Evolutionary conservation across 37 sponge, comb jelly and placozoan genomes (phyloP).

Genomic region (Eunapius fragilis): DNA sequence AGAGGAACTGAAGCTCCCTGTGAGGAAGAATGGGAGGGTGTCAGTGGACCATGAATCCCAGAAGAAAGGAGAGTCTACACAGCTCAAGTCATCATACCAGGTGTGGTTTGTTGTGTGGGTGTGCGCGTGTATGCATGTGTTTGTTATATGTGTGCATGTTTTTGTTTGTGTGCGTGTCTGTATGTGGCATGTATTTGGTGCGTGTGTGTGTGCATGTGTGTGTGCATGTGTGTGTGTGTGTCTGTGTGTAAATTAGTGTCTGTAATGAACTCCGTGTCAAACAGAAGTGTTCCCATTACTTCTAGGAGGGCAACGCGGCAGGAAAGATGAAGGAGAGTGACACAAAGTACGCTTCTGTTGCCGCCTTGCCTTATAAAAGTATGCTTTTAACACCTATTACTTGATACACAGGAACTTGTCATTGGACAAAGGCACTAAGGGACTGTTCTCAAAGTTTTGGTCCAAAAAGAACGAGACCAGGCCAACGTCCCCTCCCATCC

Average conservation of each 20-base stretch:
- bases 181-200: too few relatives aligned
- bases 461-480: slow-evolving; percentile 8
- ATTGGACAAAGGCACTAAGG: neutral
- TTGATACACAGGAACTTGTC: neutral
- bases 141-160: too few relatives aligned
- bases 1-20: neutral
- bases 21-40: neutral
- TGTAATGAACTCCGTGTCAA: too few relatives aligned
- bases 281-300: neutral
- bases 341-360: neutral
- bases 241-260: too few relatives aligned
- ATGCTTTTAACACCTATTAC: too few relatives aligned
- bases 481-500: neutral
- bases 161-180: too few relatives aligned
- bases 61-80: neutral
- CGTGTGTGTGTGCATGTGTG: too few relatives aligned
- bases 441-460: slow-evolving; percentile 23
- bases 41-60: neutral
- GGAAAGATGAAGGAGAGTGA: neutral
- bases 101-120: neutral
- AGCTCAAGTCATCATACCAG: neutral
- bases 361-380: too few relatives aligned
- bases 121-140: too few relatives aligned
- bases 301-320: neutral
- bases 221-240: too few relatives aligned